Evolutionary conservation across 2,797 vertebrate species (phyloP).

Genomic region (Okamejei kenojei): DNA sequence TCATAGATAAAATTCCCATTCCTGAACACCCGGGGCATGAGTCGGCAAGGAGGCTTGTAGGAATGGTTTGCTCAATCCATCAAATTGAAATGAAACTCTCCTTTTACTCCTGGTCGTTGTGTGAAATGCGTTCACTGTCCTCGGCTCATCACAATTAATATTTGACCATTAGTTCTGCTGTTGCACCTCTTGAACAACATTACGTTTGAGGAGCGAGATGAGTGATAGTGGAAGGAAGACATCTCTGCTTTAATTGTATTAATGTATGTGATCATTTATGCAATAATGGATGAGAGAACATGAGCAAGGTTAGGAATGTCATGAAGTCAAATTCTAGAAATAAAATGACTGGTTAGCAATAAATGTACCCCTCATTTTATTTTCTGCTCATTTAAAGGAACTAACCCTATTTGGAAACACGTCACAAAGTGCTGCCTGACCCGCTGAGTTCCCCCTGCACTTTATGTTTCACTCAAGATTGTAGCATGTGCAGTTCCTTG

Average conservation of each 20-base stretch:
- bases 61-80: conserved; percentile 20
- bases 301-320: background rate
- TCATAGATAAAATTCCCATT: conserved; percentile 35
- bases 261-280: background rate
- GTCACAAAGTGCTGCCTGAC: too few relatives aligned
- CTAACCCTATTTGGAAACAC: background rate
- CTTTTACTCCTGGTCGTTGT: background rate
- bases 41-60: conserved; percentile 19
- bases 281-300: background rate
- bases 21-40: conserved; percentile 20
- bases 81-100: conserved; percentile 25
- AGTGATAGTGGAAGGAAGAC: background rate
- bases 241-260: background rate
- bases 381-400: background rate
- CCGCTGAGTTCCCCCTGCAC: too few relatives aligned
- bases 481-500: too few relatives aligned
- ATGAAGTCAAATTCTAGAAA: background rate
- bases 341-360: background rate
- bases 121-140: background rate
- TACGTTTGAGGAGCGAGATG: background rate
- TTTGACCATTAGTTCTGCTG: background rate
- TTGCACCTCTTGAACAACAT: background rate
- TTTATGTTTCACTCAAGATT: too few relatives aligned
- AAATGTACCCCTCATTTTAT: background rate
- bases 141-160: background rate